These are phyloP conservation scores for Meteorus colon DNA, from an alignment of 2,888 invertebrate genomes.

Conservation along the genomic window DNA sequence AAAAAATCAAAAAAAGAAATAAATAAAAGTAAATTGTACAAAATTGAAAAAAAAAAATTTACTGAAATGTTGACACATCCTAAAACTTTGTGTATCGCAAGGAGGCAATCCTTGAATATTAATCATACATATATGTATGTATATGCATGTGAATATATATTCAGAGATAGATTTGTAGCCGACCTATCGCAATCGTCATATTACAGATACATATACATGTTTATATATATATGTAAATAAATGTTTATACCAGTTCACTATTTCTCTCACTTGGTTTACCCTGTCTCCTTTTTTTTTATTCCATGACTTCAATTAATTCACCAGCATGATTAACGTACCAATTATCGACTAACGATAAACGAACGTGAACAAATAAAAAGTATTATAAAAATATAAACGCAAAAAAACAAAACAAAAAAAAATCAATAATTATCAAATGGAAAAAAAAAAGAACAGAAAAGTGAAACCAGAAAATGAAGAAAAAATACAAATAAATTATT, in stretches of 20 bases:
- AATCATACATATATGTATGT: slow-evolving; percentile 3
- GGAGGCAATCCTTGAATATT: slow-evolving; percentile 41
- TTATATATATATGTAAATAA: neutral
- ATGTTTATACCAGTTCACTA: slow-evolving; percentile 8
- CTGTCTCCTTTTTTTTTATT: neutral
- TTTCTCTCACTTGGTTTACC: neutral
- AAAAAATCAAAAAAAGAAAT: slow-evolving; percentile 28
- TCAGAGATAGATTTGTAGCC: slow-evolving; percentile 35
- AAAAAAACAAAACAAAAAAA: neutral
- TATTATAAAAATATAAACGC: neutral
- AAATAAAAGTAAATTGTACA: slow-evolving; percentile 28
- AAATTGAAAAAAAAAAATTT: slow-evolving; percentile 40
- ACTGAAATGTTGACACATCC: slow-evolving; percentile 28
- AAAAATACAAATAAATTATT: slow-evolving; percentile 19
- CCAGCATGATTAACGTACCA: slow-evolving; percentile 32
- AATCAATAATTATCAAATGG: too few species aligned
- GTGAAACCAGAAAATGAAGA: neutral
- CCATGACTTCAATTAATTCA: slow-evolving; percentile 35
- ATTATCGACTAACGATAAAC: slow-evolving; percentile 14
- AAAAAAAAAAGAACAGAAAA: too few species aligned
- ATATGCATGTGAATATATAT: neutral
- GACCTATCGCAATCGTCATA: slow-evolving; percentile 44
- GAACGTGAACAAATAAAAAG: neutral
- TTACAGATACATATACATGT: slow-evolving; percentile 13
- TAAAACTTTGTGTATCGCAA: slow-evolving; percentile 25